These are phyloP conservation scores for Drosophila trichaetosa DNA, from an alignment of 2,888 invertebrate species.

Conservation along the genomic window DNA sequence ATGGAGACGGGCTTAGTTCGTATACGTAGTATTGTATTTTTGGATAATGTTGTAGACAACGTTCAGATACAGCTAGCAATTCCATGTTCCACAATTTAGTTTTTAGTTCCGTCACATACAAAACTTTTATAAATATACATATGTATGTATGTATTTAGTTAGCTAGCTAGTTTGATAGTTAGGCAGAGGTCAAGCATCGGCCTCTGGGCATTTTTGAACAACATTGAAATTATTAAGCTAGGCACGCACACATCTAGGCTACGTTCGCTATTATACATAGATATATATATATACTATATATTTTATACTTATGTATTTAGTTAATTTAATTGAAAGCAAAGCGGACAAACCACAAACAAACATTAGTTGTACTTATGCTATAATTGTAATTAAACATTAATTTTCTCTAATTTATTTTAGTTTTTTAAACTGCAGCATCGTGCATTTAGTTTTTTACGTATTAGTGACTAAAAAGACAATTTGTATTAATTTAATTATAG, in stretches of 20 bases:
- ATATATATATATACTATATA: background rate
- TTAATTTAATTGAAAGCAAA: conserved; percentile 60
- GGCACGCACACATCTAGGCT: conserved; percentile 50
- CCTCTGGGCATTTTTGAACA: conserved; percentile 70
- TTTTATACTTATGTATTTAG: conserved; percentile 38
- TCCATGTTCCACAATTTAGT: conserved; percentile 78
- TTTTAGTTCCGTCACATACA: conserved; percentile 31
- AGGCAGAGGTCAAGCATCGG: conserved; percentile 47
- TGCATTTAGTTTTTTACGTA: conserved; percentile 52
- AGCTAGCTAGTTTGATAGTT: conserved; percentile 46
- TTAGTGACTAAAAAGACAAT: conserved; percentile 62
- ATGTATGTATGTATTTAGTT: conserved; percentile 24
- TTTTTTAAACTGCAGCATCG: conserved; percentile 49
- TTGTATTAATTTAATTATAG: conserved; percentile 74
- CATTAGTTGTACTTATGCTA: conserved; percentile 44
- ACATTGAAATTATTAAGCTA: conserved; percentile 73
- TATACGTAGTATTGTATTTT: conserved; percentile 63
- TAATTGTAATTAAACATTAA: conserved; percentile 44
- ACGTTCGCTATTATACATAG: conserved; percentile 28
- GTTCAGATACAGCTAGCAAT: conserved; percentile 77
- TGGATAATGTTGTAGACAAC: conserved; percentile 64
- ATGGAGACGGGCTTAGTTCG: conserved; percentile 43
- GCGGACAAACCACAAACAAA: conserved; percentile 68
- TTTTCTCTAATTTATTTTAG: conserved; percentile 64
- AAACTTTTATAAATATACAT: conserved; percentile 9